These are phyloP conservation scores for Anthopleura xanthogrammica DNA, from an alignment of 92 coral and sea anemone species.

Conservation along the genomic window DNA sequence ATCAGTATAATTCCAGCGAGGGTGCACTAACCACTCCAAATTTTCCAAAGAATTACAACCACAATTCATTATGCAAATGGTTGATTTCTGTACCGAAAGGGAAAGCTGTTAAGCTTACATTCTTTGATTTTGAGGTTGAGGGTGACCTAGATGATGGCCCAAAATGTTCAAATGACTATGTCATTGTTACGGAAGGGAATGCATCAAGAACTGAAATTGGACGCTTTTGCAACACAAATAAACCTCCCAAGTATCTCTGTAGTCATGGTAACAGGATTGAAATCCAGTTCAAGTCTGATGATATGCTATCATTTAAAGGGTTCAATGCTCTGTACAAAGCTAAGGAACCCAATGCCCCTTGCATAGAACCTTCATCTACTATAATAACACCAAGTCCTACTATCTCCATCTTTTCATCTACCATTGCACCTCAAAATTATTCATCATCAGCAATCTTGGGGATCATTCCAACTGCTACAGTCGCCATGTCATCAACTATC, in stretches of 20 bases:
- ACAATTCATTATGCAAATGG: constrained; percentile 81
- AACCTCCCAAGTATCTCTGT: constrained; percentile 69
- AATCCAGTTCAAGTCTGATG: constrained; percentile 68
- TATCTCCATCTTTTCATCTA: constrained; percentile 9
- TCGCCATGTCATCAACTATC: background rate
- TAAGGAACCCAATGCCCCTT: constrained; percentile 49
- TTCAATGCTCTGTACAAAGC: constrained; percentile 56
- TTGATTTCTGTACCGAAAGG: constrained; percentile 60
- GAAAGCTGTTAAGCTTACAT: constrained; percentile 58
- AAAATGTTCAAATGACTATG: constrained; percentile 69
- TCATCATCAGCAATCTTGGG: constrained; percentile 17
- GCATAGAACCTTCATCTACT: constrained; percentile 47
- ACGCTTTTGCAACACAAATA: constrained; percentile 70
- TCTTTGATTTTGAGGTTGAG: constrained; percentile 67
- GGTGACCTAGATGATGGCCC: constrained; percentile 47
- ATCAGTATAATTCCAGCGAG: constrained; percentile 39
- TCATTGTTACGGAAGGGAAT: constrained; percentile 69
- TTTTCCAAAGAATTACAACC: constrained; percentile 66
- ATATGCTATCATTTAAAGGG: constrained; percentile 66
- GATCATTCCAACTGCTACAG: constrained; percentile 12
- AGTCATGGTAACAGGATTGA: constrained; percentile 52
- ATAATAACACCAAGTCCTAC: constrained; percentile 42
- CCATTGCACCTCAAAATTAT: background rate
- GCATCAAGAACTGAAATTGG: constrained; percentile 52
- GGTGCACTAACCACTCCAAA: constrained; percentile 61